These are phyloP conservation scores for Umimayanthus chanpuru DNA, from an alignment of 92 coral and sea anemone genomes.

Conservation along the genomic window DNA sequence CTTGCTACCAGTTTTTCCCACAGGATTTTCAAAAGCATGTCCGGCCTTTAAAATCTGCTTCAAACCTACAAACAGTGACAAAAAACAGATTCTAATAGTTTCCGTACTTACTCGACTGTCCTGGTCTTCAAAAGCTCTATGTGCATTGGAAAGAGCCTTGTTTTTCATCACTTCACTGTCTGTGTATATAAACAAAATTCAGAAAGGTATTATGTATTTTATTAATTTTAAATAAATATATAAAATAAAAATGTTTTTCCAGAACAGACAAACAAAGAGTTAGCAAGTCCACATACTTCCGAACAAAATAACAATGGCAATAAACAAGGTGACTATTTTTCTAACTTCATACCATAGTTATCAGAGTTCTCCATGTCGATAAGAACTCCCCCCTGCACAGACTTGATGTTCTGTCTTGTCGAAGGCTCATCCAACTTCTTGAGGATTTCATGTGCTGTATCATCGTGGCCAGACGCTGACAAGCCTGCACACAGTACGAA, in stretches of 20 bases:
- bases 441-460: slow-evolving; percentile 79
- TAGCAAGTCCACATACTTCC: too few relatives aligned
- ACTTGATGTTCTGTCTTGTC: slow-evolving; percentile 71
- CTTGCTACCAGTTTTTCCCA: too few relatives aligned
- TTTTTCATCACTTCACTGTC: slow-evolving; percentile 92
- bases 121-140: slow-evolving; percentile 82
- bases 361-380: slow-evolving; percentile 93
- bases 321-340: not conserved
- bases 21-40: too few relatives aligned
- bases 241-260: too few relatives aligned
- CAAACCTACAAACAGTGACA: not conserved
- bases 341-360: slow-evolving; percentile 74
- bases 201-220: too few relatives aligned
- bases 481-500: not conserved
- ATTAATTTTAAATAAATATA: too few relatives aligned
- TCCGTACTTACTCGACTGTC: slow-evolving; percentile 74
- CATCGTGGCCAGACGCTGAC: slow-evolving; percentile 51
- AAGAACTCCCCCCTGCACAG: slow-evolving; percentile 89
- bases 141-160: slow-evolving; percentile 89
- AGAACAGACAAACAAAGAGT: too few relatives aligned
- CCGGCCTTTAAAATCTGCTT: too few relatives aligned
- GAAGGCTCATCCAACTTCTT: slow-evolving; percentile 90
- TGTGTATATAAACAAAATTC: slow-evolving; percentile 10
- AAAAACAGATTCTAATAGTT: not conserved
- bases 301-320: too few relatives aligned